A percentile compares a stretch with the other conserved stretches of the same genome.
These are phyloP conservation scores for Copsychus sechellarum DNA, from an alignment of 2,113 vertebrate genomes.

Conservation along the genomic window DNA sequence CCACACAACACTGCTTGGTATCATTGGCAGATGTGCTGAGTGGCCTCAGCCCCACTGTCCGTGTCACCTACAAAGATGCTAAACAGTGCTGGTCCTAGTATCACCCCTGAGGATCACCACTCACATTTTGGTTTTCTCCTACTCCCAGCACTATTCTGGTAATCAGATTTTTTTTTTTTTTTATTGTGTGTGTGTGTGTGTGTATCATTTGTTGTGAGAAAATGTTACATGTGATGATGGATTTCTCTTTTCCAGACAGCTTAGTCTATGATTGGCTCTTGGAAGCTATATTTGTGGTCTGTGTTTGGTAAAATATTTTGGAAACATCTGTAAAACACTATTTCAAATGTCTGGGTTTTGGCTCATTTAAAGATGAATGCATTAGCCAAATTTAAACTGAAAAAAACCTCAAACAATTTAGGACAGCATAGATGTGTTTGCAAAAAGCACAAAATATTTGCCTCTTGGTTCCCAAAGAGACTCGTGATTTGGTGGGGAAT, in stretches of 20 bases:
- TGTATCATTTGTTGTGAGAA: neutral
- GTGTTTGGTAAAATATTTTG: slow-evolving; percentile 9
- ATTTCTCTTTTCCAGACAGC: neutral
- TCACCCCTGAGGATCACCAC: neutral
- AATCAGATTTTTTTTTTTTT: neutral
- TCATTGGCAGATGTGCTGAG: neutral
- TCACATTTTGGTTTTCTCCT: neutral
- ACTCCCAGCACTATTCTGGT: neutral
- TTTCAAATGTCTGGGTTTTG: neutral
- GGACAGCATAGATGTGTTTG: neutral
- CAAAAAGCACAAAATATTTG: neutral
- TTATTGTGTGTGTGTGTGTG: neutral
- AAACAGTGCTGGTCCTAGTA: neutral
- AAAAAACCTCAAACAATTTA: neutral
- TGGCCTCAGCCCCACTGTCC: neutral
- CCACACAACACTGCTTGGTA: neutral
- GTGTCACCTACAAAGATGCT: neutral
- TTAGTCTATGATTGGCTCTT: neutral
- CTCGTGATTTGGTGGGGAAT: neutral
- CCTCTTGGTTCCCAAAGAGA: neutral
- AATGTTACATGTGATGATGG: neutral
- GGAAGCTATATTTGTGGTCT: neutral
- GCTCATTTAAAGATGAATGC: neutral
- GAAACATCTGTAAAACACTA: slow-evolving; percentile 16
- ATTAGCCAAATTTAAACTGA: neutral